These are phyloP conservation scores for Fundulus diaphanus DNA, from an alignment of 2,797 vertebrate species.

Conservation along the genomic window DNA sequence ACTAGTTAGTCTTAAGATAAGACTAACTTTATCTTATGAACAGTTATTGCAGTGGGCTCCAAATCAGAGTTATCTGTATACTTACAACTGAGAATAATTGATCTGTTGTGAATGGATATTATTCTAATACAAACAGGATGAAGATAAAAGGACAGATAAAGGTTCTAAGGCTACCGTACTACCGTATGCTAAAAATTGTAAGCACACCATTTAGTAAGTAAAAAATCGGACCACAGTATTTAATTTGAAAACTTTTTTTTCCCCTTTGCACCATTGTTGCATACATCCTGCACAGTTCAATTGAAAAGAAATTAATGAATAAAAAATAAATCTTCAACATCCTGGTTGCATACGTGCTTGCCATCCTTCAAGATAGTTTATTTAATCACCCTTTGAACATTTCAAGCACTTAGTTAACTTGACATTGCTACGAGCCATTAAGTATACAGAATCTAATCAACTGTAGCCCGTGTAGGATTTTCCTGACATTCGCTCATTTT, in stretches of 20 bases:
- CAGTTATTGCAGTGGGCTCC: too few species aligned
- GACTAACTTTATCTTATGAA: too few species aligned
- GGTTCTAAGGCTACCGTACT: background rate
- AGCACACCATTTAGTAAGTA: too few species aligned
- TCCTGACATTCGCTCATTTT: background rate
- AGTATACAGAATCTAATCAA: too few species aligned
- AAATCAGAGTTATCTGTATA: too few species aligned
- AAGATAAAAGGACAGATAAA: background rate
- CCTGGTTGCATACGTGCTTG: too few species aligned
- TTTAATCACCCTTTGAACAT: background rate
- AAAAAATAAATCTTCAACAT: too few species aligned
- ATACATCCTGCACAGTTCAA: background rate
- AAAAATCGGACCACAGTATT: too few species aligned
- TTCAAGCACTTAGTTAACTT: background rate
- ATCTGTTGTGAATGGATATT: background rate
- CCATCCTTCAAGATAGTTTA: background rate
- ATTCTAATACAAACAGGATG: background rate
- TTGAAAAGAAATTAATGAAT: background rate
- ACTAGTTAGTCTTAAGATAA: too few species aligned
- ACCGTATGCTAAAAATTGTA: background rate
- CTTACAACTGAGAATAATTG: too few species aligned
- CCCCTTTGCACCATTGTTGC: background rate
- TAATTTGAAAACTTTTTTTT: background rate
- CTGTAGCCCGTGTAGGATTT: too few species aligned
- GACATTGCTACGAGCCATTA: too few species aligned